phyloP scores from a whole-genome alignment of 2,797 vertebrate genomes.

The Labeo calbasu region DNA sequence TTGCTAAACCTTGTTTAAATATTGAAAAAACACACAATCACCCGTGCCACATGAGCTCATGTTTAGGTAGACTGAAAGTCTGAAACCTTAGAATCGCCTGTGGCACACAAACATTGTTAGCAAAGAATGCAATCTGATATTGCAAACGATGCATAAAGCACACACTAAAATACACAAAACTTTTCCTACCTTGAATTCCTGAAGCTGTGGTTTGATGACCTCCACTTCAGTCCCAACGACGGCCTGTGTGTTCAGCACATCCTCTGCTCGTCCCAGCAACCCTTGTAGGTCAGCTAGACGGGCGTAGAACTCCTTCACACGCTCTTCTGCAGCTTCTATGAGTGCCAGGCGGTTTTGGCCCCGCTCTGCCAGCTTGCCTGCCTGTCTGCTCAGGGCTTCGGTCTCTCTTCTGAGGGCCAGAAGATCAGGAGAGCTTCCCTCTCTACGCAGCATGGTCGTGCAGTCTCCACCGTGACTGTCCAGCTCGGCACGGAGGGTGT shows the following conservation, averaged over 20 bases:
- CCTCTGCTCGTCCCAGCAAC: slow-evolving; percentile 84
- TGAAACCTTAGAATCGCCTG: neutral
- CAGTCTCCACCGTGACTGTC: slow-evolving; percentile 86
- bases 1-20: slow-evolving; percentile 16
- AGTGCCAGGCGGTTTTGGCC: slow-evolving; percentile 86
- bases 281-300: slow-evolving; percentile 84
- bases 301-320: slow-evolving; percentile 88
- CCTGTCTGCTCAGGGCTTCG: slow-evolving; percentile 91
- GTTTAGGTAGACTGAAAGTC: neutral
- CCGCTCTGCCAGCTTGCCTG: slow-evolving; percentile 87
- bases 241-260: slow-evolving; percentile 85
- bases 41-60: slow-evolving; percentile 2
- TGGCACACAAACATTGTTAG: neutral
- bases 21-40: neutral
- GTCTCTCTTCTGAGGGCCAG: slow-evolving; percentile 90
- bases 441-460: slow-evolving; percentile 87
- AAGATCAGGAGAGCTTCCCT: slow-evolving; percentile 92
- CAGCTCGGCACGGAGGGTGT: slow-evolving; percentile 81
- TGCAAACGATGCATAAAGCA: slow-evolving; percentile 13
- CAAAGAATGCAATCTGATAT: neutral
- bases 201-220: slow-evolving; percentile 91
- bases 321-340: slow-evolving; percentile 82
- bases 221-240: slow-evolving; percentile 93
- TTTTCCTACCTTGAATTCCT: slow-evolving; percentile 91
- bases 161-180: neutral